Evolutionary conservation across 2,888 invertebrate genomes (phyloP).

Genomic region (Thelaira solivaga): DNA sequence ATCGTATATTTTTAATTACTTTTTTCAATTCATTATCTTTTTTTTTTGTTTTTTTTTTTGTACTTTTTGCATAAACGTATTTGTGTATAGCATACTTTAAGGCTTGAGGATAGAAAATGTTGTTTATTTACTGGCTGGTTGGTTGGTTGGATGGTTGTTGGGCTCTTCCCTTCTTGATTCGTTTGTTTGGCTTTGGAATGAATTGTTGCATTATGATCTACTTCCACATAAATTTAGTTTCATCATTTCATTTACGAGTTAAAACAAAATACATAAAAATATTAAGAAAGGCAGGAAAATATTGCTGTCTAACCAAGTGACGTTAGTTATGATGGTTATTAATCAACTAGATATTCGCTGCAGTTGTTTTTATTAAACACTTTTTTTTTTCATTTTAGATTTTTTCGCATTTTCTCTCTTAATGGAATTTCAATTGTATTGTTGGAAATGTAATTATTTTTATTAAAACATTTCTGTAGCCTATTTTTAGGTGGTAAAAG

Average conservation of each 20-base stretch:
- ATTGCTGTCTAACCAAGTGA: slow-evolving; percentile 45
- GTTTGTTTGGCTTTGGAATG: slow-evolving; percentile 34
- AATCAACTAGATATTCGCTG: slow-evolving; percentile 39
- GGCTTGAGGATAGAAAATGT: slow-evolving; percentile 50
- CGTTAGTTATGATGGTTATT: slow-evolving; percentile 45
- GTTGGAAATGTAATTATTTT: slow-evolving; percentile 54
- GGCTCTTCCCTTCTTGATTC: slow-evolving; percentile 9
- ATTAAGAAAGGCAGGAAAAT: slow-evolving; percentile 19
- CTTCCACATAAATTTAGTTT: slow-evolving; percentile 51
- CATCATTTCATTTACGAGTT: slow-evolving; percentile 49
- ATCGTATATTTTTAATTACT: slow-evolving; percentile 67
- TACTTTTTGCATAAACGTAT: slow-evolving; percentile 8
- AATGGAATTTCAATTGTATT: slow-evolving; percentile 52
- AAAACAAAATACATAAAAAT: slow-evolving; percentile 21
- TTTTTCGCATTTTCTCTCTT: slow-evolving; percentile 5
- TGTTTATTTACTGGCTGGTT: slow-evolving; percentile 25
- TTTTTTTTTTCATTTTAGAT: neutral
- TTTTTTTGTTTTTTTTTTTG: slow-evolving; percentile 20
- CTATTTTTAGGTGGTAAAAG: slow-evolving; percentile 58
- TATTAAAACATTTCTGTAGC: slow-evolving; percentile 47
- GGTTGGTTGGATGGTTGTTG: slow-evolving; percentile 15
- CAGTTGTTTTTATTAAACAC: neutral
- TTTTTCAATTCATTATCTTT: slow-evolving; percentile 74
- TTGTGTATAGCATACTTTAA: slow-evolving; percentile 51
- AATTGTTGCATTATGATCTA: slow-evolving; percentile 50